These are phyloP conservation scores for Erythrolamprus reginae DNA, from an alignment of 2,113 vertebrate species.

Conservation along the genomic window DNA sequence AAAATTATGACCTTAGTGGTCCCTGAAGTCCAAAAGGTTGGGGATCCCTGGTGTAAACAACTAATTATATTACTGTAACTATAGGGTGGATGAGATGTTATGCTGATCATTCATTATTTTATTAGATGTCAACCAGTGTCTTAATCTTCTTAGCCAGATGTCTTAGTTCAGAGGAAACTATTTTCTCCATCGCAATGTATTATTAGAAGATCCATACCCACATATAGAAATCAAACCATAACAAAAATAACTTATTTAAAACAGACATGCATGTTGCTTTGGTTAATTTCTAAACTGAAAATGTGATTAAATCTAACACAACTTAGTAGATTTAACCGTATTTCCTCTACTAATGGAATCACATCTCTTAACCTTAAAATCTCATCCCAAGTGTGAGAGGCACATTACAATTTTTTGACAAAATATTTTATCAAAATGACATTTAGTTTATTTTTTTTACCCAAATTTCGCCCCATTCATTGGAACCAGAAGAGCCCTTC, in stretches of 20 bases:
- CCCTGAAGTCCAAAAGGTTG: too few relatives aligned
- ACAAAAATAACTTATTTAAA: neutral
- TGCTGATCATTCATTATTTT: neutral
- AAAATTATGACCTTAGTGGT: too few relatives aligned
- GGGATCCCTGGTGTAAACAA: neutral
- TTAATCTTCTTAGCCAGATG: neutral
- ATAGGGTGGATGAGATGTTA: neutral
- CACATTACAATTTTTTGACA: neutral
- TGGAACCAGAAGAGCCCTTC: too few relatives aligned
- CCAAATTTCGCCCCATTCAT: neutral
- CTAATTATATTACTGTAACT: neutral
- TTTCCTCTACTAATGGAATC: neutral
- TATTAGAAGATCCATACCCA: neutral
- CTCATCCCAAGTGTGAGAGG: neutral
- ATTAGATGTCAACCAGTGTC: neutral
- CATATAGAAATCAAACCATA: neutral
- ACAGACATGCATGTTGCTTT: neutral
- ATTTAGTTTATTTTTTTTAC: neutral
- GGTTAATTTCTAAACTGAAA: neutral
- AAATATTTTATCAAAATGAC: too few relatives aligned
- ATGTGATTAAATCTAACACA: neutral
- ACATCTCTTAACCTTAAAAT: neutral
- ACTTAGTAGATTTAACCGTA: neutral
- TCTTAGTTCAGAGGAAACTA: neutral
- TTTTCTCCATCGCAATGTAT: neutral